These are phyloP conservation scores for Leptestheria dahalacensis DNA, from an alignment of 1,140 invertebrate genomes.

Conservation along the genomic window DNA sequence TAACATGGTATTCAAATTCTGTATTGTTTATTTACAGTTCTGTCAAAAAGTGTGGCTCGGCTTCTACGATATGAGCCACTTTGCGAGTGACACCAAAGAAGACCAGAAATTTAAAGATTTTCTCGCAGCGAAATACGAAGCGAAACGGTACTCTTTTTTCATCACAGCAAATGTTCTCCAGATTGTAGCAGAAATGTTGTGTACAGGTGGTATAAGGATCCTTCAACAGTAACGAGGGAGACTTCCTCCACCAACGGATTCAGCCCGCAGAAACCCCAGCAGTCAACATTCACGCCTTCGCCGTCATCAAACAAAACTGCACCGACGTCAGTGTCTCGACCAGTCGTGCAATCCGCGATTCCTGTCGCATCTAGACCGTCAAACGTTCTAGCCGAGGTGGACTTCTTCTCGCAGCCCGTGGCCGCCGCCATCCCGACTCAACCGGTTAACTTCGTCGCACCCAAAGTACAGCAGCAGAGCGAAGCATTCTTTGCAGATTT, in stretches of 20 bases:
- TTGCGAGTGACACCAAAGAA: slow-evolving; percentile 47
- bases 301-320: not conserved
- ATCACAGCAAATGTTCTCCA: not conserved
- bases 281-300: not conserved
- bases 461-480: slow-evolving; percentile 1
- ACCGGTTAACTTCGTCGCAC: not conserved
- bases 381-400: slow-evolving; percentile 1
- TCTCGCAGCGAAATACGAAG: slow-evolving; percentile 86
- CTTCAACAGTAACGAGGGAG: slow-evolving; percentile 34
- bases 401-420: not conserved
- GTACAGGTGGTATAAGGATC: slow-evolving; percentile 46
- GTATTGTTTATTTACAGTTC: slow-evolving; percentile 37
- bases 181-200: slow-evolving; percentile 9
- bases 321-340: not conserved
- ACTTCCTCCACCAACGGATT: slow-evolving; percentile 21
- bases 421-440: not conserved
- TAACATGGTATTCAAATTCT: no score
- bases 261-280: not conserved
- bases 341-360: not conserved
- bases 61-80: slow-evolving; percentile 42
- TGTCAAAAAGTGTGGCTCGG: slow-evolving; percentile 82
- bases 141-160: no score
- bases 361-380: not conserved
- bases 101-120: slow-evolving; percentile 80
- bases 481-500: slow-evolving; percentile 10